Base-by-base conservation (phyloP, 2,797 vertebrate species). In the Poliocrania exsul region DNA sequence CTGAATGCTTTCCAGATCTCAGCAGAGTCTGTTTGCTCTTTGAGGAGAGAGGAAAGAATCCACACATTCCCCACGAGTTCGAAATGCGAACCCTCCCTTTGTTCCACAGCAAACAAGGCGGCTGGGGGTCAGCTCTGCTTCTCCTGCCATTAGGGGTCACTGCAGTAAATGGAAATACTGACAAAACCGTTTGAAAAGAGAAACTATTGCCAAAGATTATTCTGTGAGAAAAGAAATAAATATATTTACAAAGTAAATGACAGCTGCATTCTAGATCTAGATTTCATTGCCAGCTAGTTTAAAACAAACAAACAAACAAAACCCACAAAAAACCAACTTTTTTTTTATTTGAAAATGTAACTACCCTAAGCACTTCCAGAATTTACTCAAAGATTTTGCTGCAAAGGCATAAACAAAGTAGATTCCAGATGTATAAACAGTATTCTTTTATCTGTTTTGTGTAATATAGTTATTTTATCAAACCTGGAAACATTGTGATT, bases 141-240 rank as follows among this genome's bases (percentile, higher is more conserved):
- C 83, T 91, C 60, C 81, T 71, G 88, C 96, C 96, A 86, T 97
- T 96, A 96, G 97, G 95, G 97, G 97, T 96, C 97, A 97, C 96
- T 95, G 94, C 95, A 94, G 95, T 75, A 97, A 97, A 93, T 96
- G 81, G 94, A 95, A 96, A 97, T 56, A 81, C 85, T 86, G 89
- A 95, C 81, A 93, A 96, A 96, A 95, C 67, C 60, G 37, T 79
- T 90, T 92, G 82, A 88, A 96, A 96, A 84, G 90, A 81, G 69
- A n/a, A 92, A 72, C 37, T 31, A 37, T 51, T 47, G 53, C 81
- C 86, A 86, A 89, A 94, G 91, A 86, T 86, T 86, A 42, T 81
- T 88, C 80, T 47, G 31, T 31, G 70, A 92, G 71, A 53, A 82
- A 54, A 88, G 1, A 69, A 94, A 85, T 42, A 94, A 50, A 82